Conservation (phyloP, 1,140 invertebrate species). For the Cydia splendana region DNA sequence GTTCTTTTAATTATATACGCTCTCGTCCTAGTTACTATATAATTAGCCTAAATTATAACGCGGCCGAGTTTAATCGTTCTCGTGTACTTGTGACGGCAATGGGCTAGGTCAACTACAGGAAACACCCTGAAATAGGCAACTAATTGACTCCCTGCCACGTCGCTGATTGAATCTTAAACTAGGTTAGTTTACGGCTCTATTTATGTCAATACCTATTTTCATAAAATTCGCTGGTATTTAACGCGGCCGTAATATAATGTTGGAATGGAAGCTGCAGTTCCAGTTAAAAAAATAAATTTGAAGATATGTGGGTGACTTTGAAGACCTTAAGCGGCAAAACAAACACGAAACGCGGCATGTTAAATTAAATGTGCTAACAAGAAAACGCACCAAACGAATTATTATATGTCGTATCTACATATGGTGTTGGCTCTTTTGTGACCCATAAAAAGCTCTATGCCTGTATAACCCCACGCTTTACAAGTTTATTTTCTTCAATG, state of each 20-base stretch:
- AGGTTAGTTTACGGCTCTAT: background rate
- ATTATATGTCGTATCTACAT: background rate
- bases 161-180: background rate
- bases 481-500: background rate
- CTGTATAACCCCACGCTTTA: background rate
- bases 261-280: too few relatives aligned
- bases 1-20: background rate
- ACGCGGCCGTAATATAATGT: too few relatives aligned
- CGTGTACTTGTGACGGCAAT: background rate
- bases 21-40: slow-evolving; percentile 6
- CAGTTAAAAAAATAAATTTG: background rate
- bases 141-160: background rate
- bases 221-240: too few relatives aligned
- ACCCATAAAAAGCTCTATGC: background rate
- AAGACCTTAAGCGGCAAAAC: background rate
- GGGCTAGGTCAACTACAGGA: background rate
- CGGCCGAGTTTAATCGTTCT: slow-evolving; percentile 3
- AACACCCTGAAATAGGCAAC: slow-evolving; percentile 12
- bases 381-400: background rate
- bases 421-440: background rate
- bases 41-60: slow-evolving; percentile 22
- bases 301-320: background rate
- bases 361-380: background rate
- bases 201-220: background rate
- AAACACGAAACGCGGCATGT: background rate